Evolutionary conservation across 2,888 invertebrate genomes (phyloP).

Genomic region (Rhagium mordax): DNA sequence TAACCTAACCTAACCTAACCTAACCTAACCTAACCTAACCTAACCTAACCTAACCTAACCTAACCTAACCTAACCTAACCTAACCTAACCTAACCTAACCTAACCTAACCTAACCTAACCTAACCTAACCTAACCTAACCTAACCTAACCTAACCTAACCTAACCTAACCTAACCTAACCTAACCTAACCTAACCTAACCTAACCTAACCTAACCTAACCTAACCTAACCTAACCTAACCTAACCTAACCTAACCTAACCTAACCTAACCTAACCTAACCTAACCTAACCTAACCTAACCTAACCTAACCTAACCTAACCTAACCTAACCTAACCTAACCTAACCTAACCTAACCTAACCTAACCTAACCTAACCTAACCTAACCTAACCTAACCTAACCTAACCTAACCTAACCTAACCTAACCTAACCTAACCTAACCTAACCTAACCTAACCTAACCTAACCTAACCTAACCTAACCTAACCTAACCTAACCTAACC

Average conservation of each 20-base stretch:
- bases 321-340: constrained; percentile 39
- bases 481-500: constrained; percentile 21
- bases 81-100: constrained; percentile 9
- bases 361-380: constrained; percentile 30
- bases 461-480: constrained; percentile 30
- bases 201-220: constrained; percentile 44
- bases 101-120: background rate
- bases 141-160: background rate
- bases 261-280: constrained; percentile 42
- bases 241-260: constrained; percentile 45
- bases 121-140: background rate
- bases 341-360: constrained; percentile 39
- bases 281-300: constrained; percentile 42
- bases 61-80: constrained; percentile 13
- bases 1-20: constrained; percentile 10
- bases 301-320: constrained; percentile 44
- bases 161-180: constrained; percentile 11
- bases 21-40: constrained; percentile 17
- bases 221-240: constrained; percentile 45
- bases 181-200: constrained; percentile 40
- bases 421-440: constrained; percentile 47
- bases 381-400: constrained; percentile 40
- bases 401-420: constrained; percentile 48
- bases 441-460: constrained; percentile 41
- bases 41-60: constrained; percentile 14